Evolutionary conservation across 2,113 vertebrate species (phyloP).

Genomic region (Brachyhypopomus occidentalis): DNA sequence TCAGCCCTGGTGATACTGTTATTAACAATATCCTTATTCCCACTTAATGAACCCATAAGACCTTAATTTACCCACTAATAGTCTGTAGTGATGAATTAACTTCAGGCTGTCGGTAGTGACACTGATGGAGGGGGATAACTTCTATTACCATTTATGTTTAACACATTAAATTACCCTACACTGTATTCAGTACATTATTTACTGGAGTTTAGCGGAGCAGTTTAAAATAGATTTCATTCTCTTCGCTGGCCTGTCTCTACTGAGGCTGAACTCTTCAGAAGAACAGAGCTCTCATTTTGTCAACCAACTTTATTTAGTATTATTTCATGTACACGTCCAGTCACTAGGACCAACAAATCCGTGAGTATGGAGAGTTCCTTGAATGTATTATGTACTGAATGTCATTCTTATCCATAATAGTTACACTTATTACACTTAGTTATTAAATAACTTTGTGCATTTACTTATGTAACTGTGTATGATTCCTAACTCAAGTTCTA

Average conservation of each 20-base stretch:
- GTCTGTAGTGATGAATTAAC: constrained; percentile 75
- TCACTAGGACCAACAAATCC: not conserved
- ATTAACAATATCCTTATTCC: constrained; percentile 72
- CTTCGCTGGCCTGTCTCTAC: constrained; percentile 34
- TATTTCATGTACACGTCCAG: not conserved
- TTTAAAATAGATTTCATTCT: constrained; percentile 35
- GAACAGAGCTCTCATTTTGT: not conserved
- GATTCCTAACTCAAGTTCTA: not conserved
- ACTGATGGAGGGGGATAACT: constrained; percentile 74
- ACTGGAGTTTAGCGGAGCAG: constrained; percentile 1
- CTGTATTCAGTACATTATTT: constrained; percentile 27
- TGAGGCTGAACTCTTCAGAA: not conserved
- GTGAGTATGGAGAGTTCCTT: not conserved
- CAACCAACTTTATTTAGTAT: not conserved
- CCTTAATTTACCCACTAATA: constrained; percentile 74
- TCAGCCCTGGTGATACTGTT: constrained; percentile 68
- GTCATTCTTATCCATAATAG: not conserved
- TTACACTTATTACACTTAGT: not conserved
- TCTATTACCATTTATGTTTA: constrained; percentile 68
- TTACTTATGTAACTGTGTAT: not conserved
- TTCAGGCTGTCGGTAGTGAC: constrained; percentile 70
- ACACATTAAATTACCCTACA: constrained; percentile 62
- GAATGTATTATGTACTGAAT: not conserved
- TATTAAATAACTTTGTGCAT: not conserved
- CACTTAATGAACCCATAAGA: constrained; percentile 77